Evolutionary conservation across 2,888 invertebrate genomes (phyloP).

Genomic region (Ariolimax columbianus): DNA sequence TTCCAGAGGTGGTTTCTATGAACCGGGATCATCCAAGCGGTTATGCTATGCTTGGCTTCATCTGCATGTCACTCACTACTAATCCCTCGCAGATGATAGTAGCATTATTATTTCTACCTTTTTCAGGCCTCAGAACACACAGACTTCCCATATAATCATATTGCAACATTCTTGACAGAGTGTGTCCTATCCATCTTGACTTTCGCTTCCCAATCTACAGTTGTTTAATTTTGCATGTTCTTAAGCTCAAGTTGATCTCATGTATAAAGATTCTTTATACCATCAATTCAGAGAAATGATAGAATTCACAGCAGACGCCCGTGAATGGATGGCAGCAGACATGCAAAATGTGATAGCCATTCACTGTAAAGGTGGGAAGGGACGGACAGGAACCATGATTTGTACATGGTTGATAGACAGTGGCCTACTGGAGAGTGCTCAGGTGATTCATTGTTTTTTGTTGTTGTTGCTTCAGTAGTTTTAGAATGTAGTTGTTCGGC

Average conservation of each 20-base stretch:
- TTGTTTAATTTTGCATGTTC: not conserved
- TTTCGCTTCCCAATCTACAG: too few species aligned
- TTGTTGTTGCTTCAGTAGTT: not conserved
- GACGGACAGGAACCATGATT: constrained; percentile 81
- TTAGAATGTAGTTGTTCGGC: not conserved
- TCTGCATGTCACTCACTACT: too few species aligned
- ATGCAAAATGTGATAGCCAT: constrained; percentile 80
- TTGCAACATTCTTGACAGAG: too few species aligned
- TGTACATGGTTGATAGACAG: constrained; percentile 80
- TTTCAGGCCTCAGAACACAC: too few species aligned
- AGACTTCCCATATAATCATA: too few species aligned
- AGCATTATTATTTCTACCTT: too few species aligned
- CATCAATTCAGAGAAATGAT: constrained; percentile 75
- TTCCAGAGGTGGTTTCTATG: too few species aligned
- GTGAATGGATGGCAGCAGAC: constrained; percentile 78
- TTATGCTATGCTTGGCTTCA: too few species aligned
- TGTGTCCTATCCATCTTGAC: too few species aligned
- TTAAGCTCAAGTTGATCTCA: not conserved
- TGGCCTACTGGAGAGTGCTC: constrained; percentile 79
- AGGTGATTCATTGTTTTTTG: constrained; percentile 62
- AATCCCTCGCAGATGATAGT: too few species aligned
- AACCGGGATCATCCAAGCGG: too few species aligned
- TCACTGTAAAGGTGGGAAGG: constrained; percentile 82
- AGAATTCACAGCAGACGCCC: constrained; percentile 78
- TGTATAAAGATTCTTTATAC: not conserved